Percentiles rank a stretch among this genome's conserved stretches.
These are phyloP conservation scores for Eretmochelys imbricata DNA, from an alignment of 2,113 vertebrate genomes.

Conservation along the genomic window DNA sequence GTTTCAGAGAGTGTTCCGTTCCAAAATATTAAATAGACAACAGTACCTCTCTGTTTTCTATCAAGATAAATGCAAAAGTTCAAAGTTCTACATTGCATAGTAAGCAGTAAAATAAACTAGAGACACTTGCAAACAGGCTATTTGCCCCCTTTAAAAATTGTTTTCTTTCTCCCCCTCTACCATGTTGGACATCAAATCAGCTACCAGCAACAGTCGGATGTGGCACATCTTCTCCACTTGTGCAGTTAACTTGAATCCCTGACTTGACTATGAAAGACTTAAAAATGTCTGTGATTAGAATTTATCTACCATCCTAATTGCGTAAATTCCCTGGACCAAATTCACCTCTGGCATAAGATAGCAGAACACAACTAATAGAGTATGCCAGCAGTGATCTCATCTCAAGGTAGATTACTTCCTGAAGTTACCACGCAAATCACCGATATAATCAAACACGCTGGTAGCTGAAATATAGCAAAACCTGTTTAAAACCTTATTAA, in stretches of 20 bases:
- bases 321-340: background rate
- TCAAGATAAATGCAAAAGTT: slow-evolving; percentile 23
- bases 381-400: background rate
- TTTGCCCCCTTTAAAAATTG: slow-evolving; percentile 3
- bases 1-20: background rate
- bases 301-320: background rate
- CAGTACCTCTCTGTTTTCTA: slow-evolving; percentile 16
- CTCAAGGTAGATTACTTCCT: slow-evolving; percentile 28
- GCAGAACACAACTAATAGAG: background rate
- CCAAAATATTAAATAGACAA: background rate
- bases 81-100: slow-evolving; percentile 67
- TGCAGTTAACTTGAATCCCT: background rate
- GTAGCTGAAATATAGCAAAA: background rate
- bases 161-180: slow-evolving; percentile 1
- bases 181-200: background rate
- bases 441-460: accelerated
- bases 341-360: background rate
- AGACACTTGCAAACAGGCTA: slow-evolving; percentile 15
- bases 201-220: background rate
- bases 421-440: background rate
- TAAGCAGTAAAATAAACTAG: slow-evolving; percentile 63
- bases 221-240: background rate
- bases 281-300: background rate
- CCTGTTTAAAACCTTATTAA: background rate
- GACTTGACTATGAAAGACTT: background rate